Evolutionary conservation across 1,140 invertebrate species (phyloP), one percentile per base, ranked within the genome.

Genomic region (Trinorchestia longiramus): DNA sequence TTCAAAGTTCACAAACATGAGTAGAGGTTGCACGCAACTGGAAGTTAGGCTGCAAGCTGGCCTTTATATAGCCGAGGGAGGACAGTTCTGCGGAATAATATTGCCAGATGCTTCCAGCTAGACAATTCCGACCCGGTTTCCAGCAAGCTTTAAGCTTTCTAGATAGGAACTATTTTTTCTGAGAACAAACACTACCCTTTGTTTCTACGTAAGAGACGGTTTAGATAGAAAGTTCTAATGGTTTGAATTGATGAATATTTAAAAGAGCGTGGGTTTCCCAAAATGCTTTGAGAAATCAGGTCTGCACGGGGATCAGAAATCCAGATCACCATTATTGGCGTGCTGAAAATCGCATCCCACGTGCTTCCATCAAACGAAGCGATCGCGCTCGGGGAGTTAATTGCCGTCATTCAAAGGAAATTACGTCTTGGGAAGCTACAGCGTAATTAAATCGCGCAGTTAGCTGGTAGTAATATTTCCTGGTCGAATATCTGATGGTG

Each of bases 81-180:
- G 40, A 44, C 92, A 28, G 6, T 94, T 94, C 92, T 94, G 8
- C 6, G 92, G 92, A 94, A 94, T 94, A 44, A 11, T 23, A n/a
- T 47, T 94, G 92, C 92, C 40, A 45, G 92, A 94, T 47, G 43
- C 43, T 45, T 42, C 92, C 92, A 94, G 41, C 43, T 36, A 43
- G 36, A n/a, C 43, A 47, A 94, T n/a, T 94, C 40, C 43, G 92
- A n/a, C 92, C 92, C 40, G 44, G 43, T 94, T 94, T 94, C 44
- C 92, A 94, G 92, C 43, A n/a, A 44, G 36, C 92, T 94, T 40
- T 43, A 44, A 94, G 44, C 43, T 94, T 94, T 47, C 92, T 4
- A 90, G 88, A 90, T 43, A 90, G 42, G 36, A 28, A 77, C 62
- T n/a, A 23, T 23, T 77, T 77, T 77, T 77, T 77, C 62, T 28